Evolutionary conservation across 2,888 invertebrate species (phyloP), one percentile per base, ranked within the genome.

Genomic region (Hymenopus coronatus): DNA sequence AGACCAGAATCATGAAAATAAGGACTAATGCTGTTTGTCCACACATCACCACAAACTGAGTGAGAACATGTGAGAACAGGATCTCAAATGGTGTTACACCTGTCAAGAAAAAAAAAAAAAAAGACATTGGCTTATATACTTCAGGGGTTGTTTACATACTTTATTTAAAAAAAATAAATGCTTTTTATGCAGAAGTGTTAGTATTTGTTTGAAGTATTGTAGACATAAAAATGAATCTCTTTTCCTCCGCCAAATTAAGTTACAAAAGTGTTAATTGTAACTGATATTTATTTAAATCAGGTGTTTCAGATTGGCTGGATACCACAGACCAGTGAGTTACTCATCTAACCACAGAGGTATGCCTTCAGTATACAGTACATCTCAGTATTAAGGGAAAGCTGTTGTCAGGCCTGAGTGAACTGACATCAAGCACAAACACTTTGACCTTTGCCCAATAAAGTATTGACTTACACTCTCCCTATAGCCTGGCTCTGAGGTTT

Each of bases 11-110:
- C 96, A 98, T 98, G 94, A 98, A 98, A 91, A 98, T 95, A 4
- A 99, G 95, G 90, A 99, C 98, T 54, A 99, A 94, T 0, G 97
- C 96, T 0, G 98, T 98, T 94, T 99, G 98, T 0, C 98, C 98
- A 91, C 97, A 96, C 97, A 99, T 98, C 30, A 98, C 98, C 90
- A 98, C 96, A 93, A 98, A 98, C 94, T 99, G 98, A 0, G 98
- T 98, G 88, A 98, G 95, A 89, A 99, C 98, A 94, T 98, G 98
- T 0, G 98, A 98, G 93, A 98, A 97, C 91, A 99, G 95, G 92
- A 99, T 97, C 95, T 99, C 98, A 12, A 96, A 96, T 0, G 98
- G 97, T 0, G 97, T 96, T 83, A 99, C 98, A 90, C 98, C 98
- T 94, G 92, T 33, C 91, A 92, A 9, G 91, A 90, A 83, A 82